Evolutionary conservation across 2,113 vertebrate genomes (phyloP), one percentile per base, ranked within the genome.

Genomic region (Thunnus maccoyii): DNA sequence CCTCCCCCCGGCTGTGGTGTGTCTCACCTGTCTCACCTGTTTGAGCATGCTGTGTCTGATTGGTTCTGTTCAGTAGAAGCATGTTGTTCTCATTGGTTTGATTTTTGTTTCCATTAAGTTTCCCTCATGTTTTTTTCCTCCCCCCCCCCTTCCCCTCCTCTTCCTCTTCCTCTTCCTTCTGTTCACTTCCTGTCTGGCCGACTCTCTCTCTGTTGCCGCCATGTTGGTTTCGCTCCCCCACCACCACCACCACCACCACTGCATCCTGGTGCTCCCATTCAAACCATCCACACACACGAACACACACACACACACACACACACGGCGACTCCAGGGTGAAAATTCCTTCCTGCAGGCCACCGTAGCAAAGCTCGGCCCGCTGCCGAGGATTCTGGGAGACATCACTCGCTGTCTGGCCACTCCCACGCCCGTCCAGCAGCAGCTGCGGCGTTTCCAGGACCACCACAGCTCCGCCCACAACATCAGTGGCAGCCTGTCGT

Each of bases 261-360:
- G 95, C 96, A 96, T 97, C 95, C 85, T 89, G 95, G 94, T 95
- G 94, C 95, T 92, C 50, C 94, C 94, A 93, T 93, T 91, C 93
- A 92, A 76, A 93, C 95, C 94, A 93, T 92, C 30, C 68, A 47
- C 72, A 1, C 64, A 55, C 57, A 50, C 47, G 22, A 22, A 63
- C 76, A 62, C 52, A 56, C 73, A 91, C 60, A 80, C 30, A 72
- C 67, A 70, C 48, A 65, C 72, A 55, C 62, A 76, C 79, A 63
- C 70, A 47, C 22, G 51, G 22, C 81, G 11, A 89, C 96, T 94
- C 94, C 96, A 99, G 97, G 97, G 97, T 98, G 98, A 99, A 96
- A 99, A 99, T 97, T 98, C 98, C 96, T 99, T 98, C 95, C 97
- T 99, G 96, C 97, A 99, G 98, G 97, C 97, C 56, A 98, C 97